A percentile compares a stretch with the other conserved stretches of the same genome.
Conservation (phyloP, 2,113 vertebrate genomes). For the Campylorhamphus procurvoides region DNA sequence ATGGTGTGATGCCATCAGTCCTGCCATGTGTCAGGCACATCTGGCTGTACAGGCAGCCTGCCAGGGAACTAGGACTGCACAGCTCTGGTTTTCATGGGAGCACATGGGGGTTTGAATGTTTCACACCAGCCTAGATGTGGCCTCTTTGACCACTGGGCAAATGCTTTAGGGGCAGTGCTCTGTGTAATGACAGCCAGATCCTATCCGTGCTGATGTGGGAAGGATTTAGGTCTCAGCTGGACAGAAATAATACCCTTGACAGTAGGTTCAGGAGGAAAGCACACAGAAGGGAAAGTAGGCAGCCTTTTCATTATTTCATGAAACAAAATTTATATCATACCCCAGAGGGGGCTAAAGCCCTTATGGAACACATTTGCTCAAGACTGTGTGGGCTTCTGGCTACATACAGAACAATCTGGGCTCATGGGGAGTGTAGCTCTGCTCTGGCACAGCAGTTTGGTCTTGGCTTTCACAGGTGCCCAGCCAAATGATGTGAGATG, state of each 20-base stretch:
- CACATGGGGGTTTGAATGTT: background rate
- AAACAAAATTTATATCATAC: background rate
- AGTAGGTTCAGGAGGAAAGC: background rate
- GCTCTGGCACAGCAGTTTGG: background rate
- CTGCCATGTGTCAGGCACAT: background rate
- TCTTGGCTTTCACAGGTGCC: background rate
- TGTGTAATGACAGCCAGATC: background rate
- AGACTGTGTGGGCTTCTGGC: background rate
- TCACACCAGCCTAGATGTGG: background rate
- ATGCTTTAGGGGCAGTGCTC: background rate
- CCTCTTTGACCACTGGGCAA: background rate
- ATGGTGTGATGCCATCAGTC: background rate
- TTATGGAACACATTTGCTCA: background rate
- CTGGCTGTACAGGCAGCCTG: background rate
- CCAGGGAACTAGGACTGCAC: background rate
- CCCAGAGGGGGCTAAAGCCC: background rate
- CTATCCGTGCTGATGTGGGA: background rate
- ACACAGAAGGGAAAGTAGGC: background rate
- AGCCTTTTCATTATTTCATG: background rate
- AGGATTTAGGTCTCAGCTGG: background rate
- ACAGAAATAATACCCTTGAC: background rate
- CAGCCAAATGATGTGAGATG: accelerated
- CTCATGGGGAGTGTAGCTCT: background rate
- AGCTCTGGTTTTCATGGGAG: background rate
- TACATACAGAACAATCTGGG: background rate